A percentile compares a stretch with the other conserved stretches of the same genome.
Evolutionary conservation across 2,888 invertebrate genomes (phyloP).

Genomic region (Therioaphis trifolii): DNA sequence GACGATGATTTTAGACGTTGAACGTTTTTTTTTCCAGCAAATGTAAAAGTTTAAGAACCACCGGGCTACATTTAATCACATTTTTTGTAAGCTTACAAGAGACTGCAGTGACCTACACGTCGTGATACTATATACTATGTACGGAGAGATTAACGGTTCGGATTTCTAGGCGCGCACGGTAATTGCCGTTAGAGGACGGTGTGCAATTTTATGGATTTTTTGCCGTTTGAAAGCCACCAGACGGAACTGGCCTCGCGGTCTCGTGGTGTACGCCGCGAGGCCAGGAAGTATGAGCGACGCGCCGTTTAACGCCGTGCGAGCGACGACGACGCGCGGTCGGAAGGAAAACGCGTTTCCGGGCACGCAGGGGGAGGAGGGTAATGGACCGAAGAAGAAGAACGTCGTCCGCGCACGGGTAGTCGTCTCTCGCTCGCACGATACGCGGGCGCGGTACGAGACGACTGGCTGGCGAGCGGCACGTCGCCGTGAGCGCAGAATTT

Average conservation of each 20-base stretch:
- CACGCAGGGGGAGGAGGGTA: not conserved
- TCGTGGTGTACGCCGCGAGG: not conserved
- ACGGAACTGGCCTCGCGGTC: not conserved
- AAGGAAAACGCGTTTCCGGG: not conserved
- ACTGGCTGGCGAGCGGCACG: not conserved
- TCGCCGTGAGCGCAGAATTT: slow-evolving; percentile 36
- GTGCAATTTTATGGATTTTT: not conserved
- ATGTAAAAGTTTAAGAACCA: too few species aligned
- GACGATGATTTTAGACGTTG: too few species aligned
- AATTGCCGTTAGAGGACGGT: not conserved
- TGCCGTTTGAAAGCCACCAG: not conserved
- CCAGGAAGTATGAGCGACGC: not conserved
- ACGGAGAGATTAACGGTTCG: not conserved
- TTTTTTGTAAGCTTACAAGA: too few species aligned
- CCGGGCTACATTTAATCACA: too few species aligned
- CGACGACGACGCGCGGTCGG: not conserved
- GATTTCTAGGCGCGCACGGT: not conserved
- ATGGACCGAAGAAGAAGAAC: not conserved
- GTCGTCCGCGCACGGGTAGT: too few species aligned
- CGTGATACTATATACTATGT: not conserved
- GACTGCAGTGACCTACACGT: too few species aligned
- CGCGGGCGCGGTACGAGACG: not conserved
- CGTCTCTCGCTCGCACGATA: too few species aligned
- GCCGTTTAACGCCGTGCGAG: not conserved
- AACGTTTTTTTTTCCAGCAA: too few species aligned